phyloP scores from a whole-genome alignment of 2,888 invertebrate species.

The Acanthococcus lagerstroemiae region DNA sequence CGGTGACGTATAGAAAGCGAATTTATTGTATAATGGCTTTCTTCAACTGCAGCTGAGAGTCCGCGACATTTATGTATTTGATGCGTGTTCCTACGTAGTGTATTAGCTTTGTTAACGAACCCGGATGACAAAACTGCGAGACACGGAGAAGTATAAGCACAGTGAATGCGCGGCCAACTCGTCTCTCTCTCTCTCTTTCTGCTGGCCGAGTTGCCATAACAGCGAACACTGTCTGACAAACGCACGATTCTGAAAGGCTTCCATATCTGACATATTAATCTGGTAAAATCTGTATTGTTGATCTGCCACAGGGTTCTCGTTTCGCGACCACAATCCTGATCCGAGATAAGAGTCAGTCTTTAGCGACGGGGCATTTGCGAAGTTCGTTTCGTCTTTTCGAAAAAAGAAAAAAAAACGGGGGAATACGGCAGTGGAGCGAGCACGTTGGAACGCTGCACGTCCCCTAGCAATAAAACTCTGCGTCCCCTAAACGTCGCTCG shows the following conservation, averaged over 20 bases:
- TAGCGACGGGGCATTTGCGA: conserved; percentile 16
- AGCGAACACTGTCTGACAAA: conserved; percentile 14
- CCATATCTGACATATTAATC: conserved; percentile 11
- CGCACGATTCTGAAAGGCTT: conserved; percentile 28
- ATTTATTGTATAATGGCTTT: conserved; percentile 14
- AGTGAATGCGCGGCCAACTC: conserved; percentile 10
- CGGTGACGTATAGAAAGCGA: conserved; percentile 18
- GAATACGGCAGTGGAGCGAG: neutral
- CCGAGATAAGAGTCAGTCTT: conserved; percentile 21
- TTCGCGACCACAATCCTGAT: conserved; percentile 29
- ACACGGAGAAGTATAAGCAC: conserved; percentile 1
- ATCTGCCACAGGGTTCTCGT: conserved; percentile 30
- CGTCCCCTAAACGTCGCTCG: conserved; percentile 14
- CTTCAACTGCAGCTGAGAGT: conserved; percentile 15
- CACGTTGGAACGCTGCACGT: neutral
- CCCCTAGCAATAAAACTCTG: conserved; percentile 12
- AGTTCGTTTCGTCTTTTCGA: conserved; percentile 7
- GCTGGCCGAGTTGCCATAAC: neutral
- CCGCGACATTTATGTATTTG: conserved; percentile 3
- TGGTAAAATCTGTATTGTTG: conserved; percentile 27
- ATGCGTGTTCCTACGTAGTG: conserved; percentile 4
- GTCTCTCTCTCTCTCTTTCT: neutral
- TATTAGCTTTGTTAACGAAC: conserved; percentile 25
- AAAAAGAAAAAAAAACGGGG: conserved; percentile 3
- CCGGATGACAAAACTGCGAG: conserved; percentile 21